Percentiles rank a stretch among this genome's conserved stretches.
Conservation (phyloP, 2,888 invertebrate species). For the Drosophila paranaensis region DNA sequence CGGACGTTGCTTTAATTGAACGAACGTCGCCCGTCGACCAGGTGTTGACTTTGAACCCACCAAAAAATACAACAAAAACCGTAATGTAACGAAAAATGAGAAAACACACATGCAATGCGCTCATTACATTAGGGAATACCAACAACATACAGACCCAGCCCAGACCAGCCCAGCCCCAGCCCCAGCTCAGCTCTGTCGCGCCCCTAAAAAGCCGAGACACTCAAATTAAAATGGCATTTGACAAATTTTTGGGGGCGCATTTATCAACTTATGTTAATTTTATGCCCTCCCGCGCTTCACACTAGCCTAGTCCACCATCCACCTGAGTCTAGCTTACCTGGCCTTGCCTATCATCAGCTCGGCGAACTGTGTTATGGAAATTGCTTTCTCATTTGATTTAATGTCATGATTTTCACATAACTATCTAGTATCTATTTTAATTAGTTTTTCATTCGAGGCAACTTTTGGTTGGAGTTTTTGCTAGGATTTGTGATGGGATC, state of each 20-base stretch:
- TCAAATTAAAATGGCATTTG: conserved; percentile 74
- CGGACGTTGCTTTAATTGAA: conserved; percentile 72
- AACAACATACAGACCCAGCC: conserved; percentile 14
- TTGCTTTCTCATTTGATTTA: conserved; percentile 56
- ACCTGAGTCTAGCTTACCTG: background rate
- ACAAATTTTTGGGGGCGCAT: conserved; percentile 69
- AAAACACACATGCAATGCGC: conserved; percentile 67
- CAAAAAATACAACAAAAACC: conserved; percentile 10
- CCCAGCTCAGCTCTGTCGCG: conserved; percentile 4
- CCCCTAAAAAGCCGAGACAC: conserved; percentile 52
- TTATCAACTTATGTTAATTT: conserved; percentile 73
- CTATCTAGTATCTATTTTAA: background rate
- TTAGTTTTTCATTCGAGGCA: background rate
- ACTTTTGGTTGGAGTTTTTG: no score
- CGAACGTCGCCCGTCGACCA: conserved; percentile 45
- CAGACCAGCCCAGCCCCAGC: background rate
- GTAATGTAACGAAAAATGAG: conserved; percentile 15
- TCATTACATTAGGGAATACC: conserved; percentile 72
- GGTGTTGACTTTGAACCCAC: conserved; percentile 72
- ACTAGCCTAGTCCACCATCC: background rate
- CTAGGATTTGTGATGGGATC: no score
- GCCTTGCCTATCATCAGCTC: background rate
- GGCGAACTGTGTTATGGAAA: conserved; percentile 23
- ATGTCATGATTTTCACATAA: conserved; percentile 40
- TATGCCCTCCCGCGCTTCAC: conserved; percentile 15